A percentile compares a stretch with the other conserved stretches of the same genome.
phyloP scores from a whole-genome alignment of 2,888 invertebrate species.

The Callimorpha dominula region DNA sequence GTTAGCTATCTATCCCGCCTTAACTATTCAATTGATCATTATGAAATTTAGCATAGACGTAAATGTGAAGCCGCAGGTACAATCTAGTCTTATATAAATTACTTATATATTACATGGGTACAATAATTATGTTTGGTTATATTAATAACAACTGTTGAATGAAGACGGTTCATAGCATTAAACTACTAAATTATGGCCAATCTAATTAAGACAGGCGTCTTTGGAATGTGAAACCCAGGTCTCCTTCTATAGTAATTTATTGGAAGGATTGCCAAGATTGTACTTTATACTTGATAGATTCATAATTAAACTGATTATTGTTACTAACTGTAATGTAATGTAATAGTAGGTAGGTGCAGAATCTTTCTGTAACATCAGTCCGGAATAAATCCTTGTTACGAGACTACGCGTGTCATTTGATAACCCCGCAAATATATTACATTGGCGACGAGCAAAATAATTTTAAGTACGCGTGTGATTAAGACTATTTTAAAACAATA shows the following conservation, averaged over 20 bases:
- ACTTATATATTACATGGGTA: neutral
- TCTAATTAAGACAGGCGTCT: conserved; percentile 20
- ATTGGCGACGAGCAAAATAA: no score
- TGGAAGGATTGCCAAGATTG: neutral
- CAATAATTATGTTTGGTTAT: neutral
- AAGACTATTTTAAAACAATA: no score
- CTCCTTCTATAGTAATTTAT: conserved; percentile 28
- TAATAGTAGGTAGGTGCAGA: no score
- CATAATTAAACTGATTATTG: neutral
- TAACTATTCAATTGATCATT: neutral
- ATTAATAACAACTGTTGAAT: neutral
- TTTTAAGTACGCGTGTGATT: no score
- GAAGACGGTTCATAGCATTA: neutral
- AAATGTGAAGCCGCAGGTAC: neutral
- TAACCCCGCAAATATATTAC: no score
- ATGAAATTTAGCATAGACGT: neutral
- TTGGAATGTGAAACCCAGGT: conserved; percentile 27
- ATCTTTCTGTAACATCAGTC: no score
- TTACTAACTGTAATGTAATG: neutral
- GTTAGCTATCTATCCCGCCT: no score
- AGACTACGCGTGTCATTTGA: no score
- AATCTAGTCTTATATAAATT: neutral
- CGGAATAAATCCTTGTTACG: no score
- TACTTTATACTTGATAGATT: conserved; percentile 15
- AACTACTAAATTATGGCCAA: conserved; percentile 23